Evolutionary conservation across 2,888 invertebrate species (phyloP).

Genomic region (Dryomyza anilis): DNA sequence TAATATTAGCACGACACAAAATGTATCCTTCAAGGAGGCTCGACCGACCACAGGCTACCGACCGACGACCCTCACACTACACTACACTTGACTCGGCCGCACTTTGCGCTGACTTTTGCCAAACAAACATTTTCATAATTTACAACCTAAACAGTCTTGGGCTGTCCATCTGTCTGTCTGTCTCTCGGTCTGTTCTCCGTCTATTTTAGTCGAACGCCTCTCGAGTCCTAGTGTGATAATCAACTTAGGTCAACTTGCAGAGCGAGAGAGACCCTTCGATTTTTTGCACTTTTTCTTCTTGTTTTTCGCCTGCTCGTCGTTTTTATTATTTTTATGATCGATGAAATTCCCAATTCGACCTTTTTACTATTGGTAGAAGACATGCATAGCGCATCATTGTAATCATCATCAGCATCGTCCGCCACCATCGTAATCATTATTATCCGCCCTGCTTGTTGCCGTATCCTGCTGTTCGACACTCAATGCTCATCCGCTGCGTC

Average conservation of each 20-base stretch:
- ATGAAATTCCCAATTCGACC: constrained; percentile 58
- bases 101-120: background rate
- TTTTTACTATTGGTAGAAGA: no score
- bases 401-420: background rate
- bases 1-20: constrained; percentile 36
- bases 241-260: constrained; percentile 43
- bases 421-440: background rate
- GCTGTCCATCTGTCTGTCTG: background rate
- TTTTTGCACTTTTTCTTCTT: constrained; percentile 39
- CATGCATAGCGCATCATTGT: constrained; percentile 25
- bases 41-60: background rate
- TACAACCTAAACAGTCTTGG: constrained; percentile 18
- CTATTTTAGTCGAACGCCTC: background rate
- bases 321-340: constrained; percentile 60
- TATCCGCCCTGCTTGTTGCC: constrained; percentile 17
- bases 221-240: constrained; percentile 40
- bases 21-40: constrained; percentile 16
- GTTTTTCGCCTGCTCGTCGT: constrained; percentile 33
- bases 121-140: constrained; percentile 30
- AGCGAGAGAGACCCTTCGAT: background rate
- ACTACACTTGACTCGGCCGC: constrained; percentile 17
- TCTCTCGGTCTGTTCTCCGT: background rate
- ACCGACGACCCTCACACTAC: constrained; percentile 25
- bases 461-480: constrained; percentile 9
- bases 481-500: constrained; percentile 25